Base-by-base conservation (phyloP, 2,888 invertebrate species). In the Microctonus brassicae region DNA sequence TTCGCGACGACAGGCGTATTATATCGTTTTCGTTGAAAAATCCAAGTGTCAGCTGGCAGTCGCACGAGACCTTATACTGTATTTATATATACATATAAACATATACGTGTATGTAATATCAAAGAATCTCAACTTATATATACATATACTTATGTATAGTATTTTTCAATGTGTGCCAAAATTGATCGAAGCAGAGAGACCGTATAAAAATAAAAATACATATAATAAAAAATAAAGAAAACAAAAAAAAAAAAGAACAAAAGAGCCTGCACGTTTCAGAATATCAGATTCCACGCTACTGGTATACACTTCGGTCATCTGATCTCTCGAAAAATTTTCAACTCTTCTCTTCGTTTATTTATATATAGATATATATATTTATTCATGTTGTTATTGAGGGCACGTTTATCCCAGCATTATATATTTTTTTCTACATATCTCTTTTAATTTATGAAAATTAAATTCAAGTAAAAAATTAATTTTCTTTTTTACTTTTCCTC, bases 201-300 rank as follows among this genome's bases (percentile, higher is more conserved):
- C 58, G n/a, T 17, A 33, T 33, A 58, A 33, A 58, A 33, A 17
- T 47, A 6, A 2, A 6, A n/a, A n/a, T n/a, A n/a, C n/a, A 6
- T n/a, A n/a, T 11, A n/a, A 5, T 11, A 52, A 52, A 22, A 20
- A 53, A 20, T 3, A 47, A 22, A 22, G 6, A 7, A 22, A 24
- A 9, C 2, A 13, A 58, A 69, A 73, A 24, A 9, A 13, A 13
- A 58, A 69, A 73, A 69, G 64, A 47, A 62, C 72, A 74, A 74
- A 72, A 70, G 60, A 70, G 70, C 36, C 72, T 76, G 53, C 39
- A 20, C 72, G 77, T 81, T 82, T 85, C 80, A 75, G 74, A 73
- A 85, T 85, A 82, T 85, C 81, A 75, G 74, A 73, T 85, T 85
- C 73, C 83, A 78, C 69, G 84, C 85, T 85, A 85, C 85, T 76